A percentile compares a stretch with the other conserved stretches of the same genome.
Evolutionary conservation across 2,797 vertebrate species (phyloP).

Genomic region (Bufotes viridis): DNA sequence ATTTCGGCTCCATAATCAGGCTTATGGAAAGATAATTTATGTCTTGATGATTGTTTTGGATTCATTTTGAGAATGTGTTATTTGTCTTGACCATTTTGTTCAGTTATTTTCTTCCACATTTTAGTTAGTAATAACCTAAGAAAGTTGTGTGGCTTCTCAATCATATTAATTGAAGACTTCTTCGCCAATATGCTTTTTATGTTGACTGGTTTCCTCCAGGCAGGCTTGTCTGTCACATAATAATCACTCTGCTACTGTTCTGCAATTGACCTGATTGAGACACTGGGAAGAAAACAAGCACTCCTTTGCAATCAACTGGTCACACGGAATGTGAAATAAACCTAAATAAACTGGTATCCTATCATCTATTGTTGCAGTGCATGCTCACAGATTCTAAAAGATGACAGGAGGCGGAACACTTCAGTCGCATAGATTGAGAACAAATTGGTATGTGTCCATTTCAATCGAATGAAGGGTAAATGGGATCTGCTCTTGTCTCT

Average conservation of each 20-base stretch:
- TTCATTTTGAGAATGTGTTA: constrained; percentile 53
- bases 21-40: constrained; percentile 67
- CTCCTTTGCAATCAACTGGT: constrained; percentile 65
- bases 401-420: constrained; percentile 18
- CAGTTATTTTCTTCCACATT: constrained; percentile 48
- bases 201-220: constrained; percentile 67
- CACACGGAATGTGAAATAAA: constrained; percentile 62
- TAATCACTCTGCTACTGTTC: constrained; percentile 66
- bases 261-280: constrained; percentile 68
- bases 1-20: constrained; percentile 63
- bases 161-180: constrained; percentile 68
- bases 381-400: constrained; percentile 14
- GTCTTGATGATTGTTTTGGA: constrained; percentile 64
- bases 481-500: not conserved
- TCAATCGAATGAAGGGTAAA: constrained; percentile 25
- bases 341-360: constrained; percentile 63
- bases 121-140: constrained; percentile 51
- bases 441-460: constrained; percentile 54
- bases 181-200: constrained; percentile 64
- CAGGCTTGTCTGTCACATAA: constrained; percentile 68
- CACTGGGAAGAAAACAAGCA: constrained; percentile 62
- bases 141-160: constrained; percentile 60
- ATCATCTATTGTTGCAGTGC: constrained; percentile 19
- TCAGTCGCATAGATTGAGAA: constrained; percentile 6
- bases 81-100: constrained; percentile 65